Evolutionary conservation across 1,140 invertebrate species (phyloP).

Genomic region (Fopius arisanus): DNA sequence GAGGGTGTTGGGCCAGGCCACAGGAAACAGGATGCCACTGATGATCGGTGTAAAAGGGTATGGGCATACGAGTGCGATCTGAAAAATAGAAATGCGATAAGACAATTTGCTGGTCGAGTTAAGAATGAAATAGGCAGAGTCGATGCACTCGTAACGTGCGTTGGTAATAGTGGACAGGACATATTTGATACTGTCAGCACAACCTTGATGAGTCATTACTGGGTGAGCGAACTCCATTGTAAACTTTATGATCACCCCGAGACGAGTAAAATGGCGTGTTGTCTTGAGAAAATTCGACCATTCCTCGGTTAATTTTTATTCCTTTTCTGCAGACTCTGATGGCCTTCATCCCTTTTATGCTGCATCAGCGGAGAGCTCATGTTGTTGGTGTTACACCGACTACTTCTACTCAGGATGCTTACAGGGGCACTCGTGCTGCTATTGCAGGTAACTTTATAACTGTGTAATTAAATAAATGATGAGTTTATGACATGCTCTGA

Average conservation of each 20-base stretch:
- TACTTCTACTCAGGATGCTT: constrained; percentile 47
- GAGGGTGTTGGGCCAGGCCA: constrained; percentile 35
- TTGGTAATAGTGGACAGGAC: constrained; percentile 39
- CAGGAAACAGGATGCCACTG: constrained; percentile 34
- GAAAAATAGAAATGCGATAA: constrained; percentile 45
- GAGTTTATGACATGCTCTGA: too few species aligned
- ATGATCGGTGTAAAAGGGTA: constrained; percentile 23
- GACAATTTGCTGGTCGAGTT: constrained; percentile 45
- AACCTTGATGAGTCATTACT: constrained; percentile 60
- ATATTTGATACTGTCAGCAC: constrained; percentile 49
- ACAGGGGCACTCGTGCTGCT: constrained; percentile 52
- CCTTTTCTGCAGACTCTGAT: constrained; percentile 51
- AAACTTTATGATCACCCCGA: not conserved
- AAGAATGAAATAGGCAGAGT: constrained; percentile 53
- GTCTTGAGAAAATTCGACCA: too few species aligned
- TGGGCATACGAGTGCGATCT: constrained; percentile 53
- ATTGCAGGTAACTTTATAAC: constrained; percentile 44
- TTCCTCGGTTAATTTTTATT: not conserved
- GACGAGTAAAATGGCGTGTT: too few species aligned
- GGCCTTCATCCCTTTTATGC: constrained; percentile 55
- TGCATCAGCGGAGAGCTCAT: constrained; percentile 44
- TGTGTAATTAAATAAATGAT: not conserved
- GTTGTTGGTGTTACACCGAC: constrained; percentile 57
- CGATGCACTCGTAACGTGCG: constrained; percentile 59
- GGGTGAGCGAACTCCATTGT: constrained; percentile 45